A percentile compares a stretch with the other conserved stretches of the same genome.
Evolutionary conservation across 2,888 invertebrate species (phyloP).

Genomic region (Fragum fragum): DNA sequence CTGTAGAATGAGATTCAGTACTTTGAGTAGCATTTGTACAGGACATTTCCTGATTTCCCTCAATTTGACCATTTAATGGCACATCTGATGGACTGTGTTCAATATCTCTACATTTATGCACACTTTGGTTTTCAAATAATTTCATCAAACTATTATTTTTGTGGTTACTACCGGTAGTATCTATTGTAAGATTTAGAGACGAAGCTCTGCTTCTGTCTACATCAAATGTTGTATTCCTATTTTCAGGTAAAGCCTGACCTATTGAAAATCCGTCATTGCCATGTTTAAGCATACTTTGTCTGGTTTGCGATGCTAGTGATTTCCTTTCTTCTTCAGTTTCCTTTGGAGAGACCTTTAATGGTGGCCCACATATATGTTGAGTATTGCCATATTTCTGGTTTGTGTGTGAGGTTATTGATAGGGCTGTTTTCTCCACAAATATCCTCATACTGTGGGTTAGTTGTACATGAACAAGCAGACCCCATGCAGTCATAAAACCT

Average conservation of each 20-base stretch:
- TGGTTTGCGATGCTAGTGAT: not conserved
- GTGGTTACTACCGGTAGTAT: too few relatives aligned
- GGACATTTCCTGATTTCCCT: not conserved
- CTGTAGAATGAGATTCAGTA: not conserved
- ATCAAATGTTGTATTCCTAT: too few relatives aligned
- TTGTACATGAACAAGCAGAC: constrained; percentile 83
- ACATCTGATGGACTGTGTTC: not conserved
- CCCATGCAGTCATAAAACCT: constrained; percentile 82
- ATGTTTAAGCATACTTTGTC: not conserved
- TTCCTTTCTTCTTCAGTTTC: not conserved
- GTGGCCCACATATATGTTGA: not conserved
- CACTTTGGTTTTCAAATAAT: too few relatives aligned
- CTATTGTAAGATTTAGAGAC: too few relatives aligned
- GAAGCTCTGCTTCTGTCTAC: too few relatives aligned
- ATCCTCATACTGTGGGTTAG: constrained; percentile 80
- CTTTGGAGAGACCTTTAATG: not conserved
- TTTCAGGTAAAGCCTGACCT: too few relatives aligned
- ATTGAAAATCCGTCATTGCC: too few relatives aligned
- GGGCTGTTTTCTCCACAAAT: constrained; percentile 70
- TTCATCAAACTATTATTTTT: too few relatives aligned
- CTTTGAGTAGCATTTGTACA: not conserved
- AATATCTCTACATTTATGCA: too few relatives aligned
- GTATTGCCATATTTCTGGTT: not conserved
- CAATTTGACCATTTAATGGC: not conserved
- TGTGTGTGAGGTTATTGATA: not conserved